Evolutionary conservation across 2,888 invertebrate genomes (phyloP).

Genomic region (Pantelozetes paolii): DNA sequence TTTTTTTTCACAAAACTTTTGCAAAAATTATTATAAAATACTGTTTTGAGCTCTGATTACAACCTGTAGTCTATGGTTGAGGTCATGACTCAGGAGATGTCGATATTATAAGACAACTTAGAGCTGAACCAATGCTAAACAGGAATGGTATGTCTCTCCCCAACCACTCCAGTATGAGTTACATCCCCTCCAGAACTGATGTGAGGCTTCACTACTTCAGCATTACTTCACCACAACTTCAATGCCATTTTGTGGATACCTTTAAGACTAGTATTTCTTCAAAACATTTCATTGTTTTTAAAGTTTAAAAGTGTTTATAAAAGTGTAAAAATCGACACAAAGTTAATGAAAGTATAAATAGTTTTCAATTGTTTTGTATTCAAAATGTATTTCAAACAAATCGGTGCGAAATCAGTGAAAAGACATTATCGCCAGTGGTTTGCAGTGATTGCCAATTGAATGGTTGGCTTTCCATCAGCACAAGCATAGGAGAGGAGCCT

Average conservation of each 20-base stretch:
- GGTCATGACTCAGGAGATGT: conserved; percentile 21
- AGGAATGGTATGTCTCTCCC: neutral
- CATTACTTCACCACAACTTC: neutral
- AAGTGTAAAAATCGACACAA: too few species aligned
- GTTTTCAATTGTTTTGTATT: neutral
- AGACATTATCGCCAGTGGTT: neutral
- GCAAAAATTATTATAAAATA: neutral
- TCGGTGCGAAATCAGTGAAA: neutral
- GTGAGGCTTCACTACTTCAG: conserved; percentile 3
- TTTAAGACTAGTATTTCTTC: neutral
- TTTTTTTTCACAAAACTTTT: neutral
- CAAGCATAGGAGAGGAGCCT: neutral
- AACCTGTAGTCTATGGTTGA: conserved; percentile 15
- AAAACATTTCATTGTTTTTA: neutral
- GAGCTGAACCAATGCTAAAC: neutral
- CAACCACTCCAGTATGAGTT: conserved; percentile 7
- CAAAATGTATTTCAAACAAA: neutral
- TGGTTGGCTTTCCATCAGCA: neutral
- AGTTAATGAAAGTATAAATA: neutral
- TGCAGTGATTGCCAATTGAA: neutral
- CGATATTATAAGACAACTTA: neutral
- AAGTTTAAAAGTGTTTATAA: too few species aligned
- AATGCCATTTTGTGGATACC: conserved; percentile 26
- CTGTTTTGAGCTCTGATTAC: neutral
- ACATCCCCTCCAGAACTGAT: conserved; percentile 17